Percentiles rank a stretch among this genome's conserved stretches.
phyloP scores from a whole-genome alignment of 2,113 vertebrate species.

The Lipophrys pholis region DNA sequence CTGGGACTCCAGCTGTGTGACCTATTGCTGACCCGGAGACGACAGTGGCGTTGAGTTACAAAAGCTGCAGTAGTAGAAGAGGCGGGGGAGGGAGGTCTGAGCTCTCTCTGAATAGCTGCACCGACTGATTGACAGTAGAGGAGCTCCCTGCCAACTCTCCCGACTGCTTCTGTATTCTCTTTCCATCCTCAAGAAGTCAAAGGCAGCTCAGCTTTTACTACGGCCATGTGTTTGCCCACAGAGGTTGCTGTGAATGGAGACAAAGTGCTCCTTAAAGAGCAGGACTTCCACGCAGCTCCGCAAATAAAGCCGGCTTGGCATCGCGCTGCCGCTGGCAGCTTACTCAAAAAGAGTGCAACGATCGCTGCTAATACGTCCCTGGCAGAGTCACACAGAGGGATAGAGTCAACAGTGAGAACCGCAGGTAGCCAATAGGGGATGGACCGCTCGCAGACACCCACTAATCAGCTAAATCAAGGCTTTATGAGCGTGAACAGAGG shows the following conservation, averaged over 20 bases:
- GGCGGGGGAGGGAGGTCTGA: constrained; percentile 25
- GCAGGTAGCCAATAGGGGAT: constrained; percentile 61
- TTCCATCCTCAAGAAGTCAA: constrained; percentile 64
- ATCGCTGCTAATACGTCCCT: constrained; percentile 63
- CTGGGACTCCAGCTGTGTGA: constrained; percentile 65
- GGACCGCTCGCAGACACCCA: constrained; percentile 48
- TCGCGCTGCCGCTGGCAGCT: constrained; percentile 54
- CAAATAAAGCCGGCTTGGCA: constrained; percentile 62
- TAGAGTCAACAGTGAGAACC: constrained; percentile 58
- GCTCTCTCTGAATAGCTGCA: constrained; percentile 68
- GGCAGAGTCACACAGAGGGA: constrained; percentile 48
- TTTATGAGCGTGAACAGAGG: constrained; percentile 62
- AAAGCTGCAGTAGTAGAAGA: constrained; percentile 42
- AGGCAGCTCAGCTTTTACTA: constrained; percentile 68
- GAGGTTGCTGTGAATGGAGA: constrained; percentile 65
- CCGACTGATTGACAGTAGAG: constrained; percentile 68
- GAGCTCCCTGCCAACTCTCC: constrained; percentile 65
- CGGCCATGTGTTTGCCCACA: constrained; percentile 65
- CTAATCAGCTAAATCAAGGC: constrained; percentile 65
- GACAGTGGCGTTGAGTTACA: constrained; percentile 74
- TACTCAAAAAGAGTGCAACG: constrained; percentile 68
- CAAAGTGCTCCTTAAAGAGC: constrained; percentile 72
- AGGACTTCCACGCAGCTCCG: constrained; percentile 61
- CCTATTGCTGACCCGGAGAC: constrained; percentile 71
- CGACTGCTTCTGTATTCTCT: constrained; percentile 68